A percentile compares a stretch with the other conserved stretches of the same genome.
These are phyloP conservation scores for Gobio gobio DNA, from an alignment of 2,113 vertebrate genomes.

Conservation along the genomic window DNA sequence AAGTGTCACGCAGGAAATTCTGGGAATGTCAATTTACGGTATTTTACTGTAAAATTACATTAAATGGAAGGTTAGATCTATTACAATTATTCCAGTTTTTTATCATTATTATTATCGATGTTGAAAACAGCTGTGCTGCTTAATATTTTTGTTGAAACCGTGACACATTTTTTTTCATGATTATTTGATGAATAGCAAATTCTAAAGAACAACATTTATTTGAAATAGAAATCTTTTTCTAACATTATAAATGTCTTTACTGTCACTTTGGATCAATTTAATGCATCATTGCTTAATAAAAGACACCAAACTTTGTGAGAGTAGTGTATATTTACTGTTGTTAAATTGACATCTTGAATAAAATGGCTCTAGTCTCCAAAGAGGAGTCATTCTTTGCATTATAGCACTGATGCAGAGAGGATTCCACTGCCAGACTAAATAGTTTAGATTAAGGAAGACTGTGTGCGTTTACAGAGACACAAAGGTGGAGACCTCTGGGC, in stretches of 20 bases:
- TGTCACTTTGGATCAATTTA: neutral
- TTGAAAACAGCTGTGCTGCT: neutral
- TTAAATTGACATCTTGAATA: neutral
- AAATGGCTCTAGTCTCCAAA: constrained; percentile 28
- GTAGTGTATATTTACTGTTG: neutral
- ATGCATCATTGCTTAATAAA: neutral
- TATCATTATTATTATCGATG: neutral
- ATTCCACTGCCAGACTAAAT: constrained; percentile 67
- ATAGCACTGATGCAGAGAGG: constrained; percentile 15
- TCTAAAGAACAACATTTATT: neutral
- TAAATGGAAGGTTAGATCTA: too few relatives aligned
- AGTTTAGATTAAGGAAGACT: constrained; percentile 67
- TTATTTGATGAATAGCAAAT: neutral
- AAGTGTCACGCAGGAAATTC: too few relatives aligned
- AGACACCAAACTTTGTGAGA: neutral
- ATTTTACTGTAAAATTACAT: too few relatives aligned
- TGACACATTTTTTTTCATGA: neutral
- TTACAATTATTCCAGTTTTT: neutral
- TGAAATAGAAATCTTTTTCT: neutral
- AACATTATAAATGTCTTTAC: neutral
- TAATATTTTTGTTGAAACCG: neutral
- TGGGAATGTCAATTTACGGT: too few relatives aligned
- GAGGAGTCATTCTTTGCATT: neutral
- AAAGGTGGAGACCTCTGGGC: constrained; percentile 34
- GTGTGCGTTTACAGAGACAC: constrained; percentile 57